phyloP scores from a whole-genome alignment of 2,888 invertebrate genomes.

The Steinernema carpocapsae region DNA sequence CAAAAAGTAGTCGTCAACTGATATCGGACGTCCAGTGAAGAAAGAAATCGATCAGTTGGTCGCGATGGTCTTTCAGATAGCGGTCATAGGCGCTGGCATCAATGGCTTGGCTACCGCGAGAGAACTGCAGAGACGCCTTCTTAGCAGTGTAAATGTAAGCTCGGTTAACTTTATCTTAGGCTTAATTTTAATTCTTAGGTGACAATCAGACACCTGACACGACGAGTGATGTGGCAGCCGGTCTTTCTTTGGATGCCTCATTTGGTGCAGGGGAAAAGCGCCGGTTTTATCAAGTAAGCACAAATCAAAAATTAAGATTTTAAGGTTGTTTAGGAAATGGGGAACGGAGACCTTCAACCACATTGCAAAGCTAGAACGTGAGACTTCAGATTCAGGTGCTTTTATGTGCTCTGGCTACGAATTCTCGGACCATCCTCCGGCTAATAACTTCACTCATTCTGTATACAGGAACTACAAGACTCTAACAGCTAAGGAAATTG shows the following conservation, averaged over 20 bases:
- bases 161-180: neutral
- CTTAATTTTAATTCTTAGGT: neutral
- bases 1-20: no score
- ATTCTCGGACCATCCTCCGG: neutral
- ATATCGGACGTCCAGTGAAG: neutral
- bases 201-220: slow-evolving; percentile 3
- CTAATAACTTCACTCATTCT: neutral
- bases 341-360: neutral
- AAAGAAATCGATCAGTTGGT: neutral
- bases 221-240: slow-evolving; percentile 12
- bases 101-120: neutral
- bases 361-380: neutral
- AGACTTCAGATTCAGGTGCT: neutral
- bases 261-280: neutral
- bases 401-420: slow-evolving; percentile 9
- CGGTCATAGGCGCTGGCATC: slow-evolving; percentile 2
- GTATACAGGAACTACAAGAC: neutral
- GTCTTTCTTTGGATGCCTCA: slow-evolving; percentile 25
- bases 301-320: neutral
- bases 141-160: neutral
- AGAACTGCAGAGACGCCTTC: neutral
- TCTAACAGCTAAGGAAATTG: neutral
- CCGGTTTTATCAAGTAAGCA: neutral
- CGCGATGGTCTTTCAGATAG: slow-evolving; percentile 2
- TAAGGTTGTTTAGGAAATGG: neutral